A percentile compares a stretch with the other conserved stretches of the same genome.
phyloP scores from a whole-genome alignment of 53 echinoderm and acorn worm species.

The Temnopleurus reevesii region DNA sequence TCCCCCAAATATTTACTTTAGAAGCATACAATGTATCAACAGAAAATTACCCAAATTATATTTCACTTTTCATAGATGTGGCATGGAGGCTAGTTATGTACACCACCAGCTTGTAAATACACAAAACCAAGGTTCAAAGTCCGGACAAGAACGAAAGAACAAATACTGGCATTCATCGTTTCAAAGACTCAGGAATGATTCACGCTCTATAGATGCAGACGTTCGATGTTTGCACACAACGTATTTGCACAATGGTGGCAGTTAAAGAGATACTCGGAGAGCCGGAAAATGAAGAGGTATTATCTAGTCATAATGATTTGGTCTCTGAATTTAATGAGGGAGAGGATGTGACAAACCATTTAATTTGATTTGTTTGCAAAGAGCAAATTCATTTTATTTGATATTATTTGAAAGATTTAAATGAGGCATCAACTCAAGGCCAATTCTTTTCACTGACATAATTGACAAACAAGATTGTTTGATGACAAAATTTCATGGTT shows the following conservation, averaged over 20 bases:
- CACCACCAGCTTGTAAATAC: neutral
- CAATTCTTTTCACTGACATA: neutral
- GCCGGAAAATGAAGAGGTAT: slow-evolving; percentile 29
- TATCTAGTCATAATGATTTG: slow-evolving; percentile 5
- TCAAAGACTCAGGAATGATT: neutral
- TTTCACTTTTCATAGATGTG: too few relatives aligned
- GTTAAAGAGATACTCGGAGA: slow-evolving; percentile 5
- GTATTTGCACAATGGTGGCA: neutral
- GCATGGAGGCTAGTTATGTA: neutral
- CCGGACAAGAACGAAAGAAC: slow-evolving; percentile 9
- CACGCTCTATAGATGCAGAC: slow-evolving; percentile 25
- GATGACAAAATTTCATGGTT: neutral
- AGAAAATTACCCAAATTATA: too few relatives aligned
- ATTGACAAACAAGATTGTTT: neutral
- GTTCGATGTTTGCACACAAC: neutral
- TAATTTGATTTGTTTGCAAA: neutral
- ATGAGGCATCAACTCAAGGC: neutral
- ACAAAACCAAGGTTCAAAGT: slow-evolving; percentile 22
- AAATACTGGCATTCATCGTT: neutral
- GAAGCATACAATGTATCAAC: too few relatives aligned
- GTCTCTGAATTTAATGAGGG: neutral
- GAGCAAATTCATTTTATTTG: neutral
- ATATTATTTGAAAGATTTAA: neutral
- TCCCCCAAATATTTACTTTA: too few relatives aligned
- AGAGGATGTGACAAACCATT: neutral